These are phyloP conservation scores for Panthera uncia DNA, from an alignment of 2,113 vertebrate species.

Conservation along the genomic window DNA sequence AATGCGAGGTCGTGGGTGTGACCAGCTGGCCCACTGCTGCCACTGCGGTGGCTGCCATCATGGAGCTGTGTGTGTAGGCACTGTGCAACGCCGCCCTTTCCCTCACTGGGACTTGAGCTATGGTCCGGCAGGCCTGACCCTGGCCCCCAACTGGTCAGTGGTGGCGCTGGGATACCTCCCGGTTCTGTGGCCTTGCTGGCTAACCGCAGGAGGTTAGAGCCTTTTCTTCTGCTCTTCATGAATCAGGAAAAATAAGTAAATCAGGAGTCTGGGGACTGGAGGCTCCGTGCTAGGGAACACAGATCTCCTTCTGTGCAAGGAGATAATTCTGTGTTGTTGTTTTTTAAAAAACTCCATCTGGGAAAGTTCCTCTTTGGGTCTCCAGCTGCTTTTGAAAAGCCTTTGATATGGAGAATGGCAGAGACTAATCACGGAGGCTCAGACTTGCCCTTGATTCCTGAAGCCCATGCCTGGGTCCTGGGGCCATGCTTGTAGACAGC, in stretches of 20 bases:
- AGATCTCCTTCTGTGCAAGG: neutral
- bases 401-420: neutral
- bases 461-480: too few relatives aligned
- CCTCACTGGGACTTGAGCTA: neutral
- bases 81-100: accelerated
- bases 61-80: accelerated
- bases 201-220: neutral
- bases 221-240: neutral
- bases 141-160: neutral
- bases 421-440: neutral
- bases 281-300: accelerated
- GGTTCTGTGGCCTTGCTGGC: neutral
- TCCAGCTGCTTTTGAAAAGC: neutral
- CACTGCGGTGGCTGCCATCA: accelerated
- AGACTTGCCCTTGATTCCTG: neutral
- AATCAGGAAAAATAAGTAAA: neutral
- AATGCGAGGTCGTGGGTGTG: accelerated
- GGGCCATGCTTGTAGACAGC: accelerated
- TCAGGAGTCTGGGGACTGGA: neutral
- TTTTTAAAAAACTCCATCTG: neutral
- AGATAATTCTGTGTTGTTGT: neutral
- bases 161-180: neutral
- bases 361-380: neutral
- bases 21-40: accelerated
- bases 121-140: neutral